Conservation (phyloP, 2,888 invertebrate species). For the Acronicta leporina region DNA sequence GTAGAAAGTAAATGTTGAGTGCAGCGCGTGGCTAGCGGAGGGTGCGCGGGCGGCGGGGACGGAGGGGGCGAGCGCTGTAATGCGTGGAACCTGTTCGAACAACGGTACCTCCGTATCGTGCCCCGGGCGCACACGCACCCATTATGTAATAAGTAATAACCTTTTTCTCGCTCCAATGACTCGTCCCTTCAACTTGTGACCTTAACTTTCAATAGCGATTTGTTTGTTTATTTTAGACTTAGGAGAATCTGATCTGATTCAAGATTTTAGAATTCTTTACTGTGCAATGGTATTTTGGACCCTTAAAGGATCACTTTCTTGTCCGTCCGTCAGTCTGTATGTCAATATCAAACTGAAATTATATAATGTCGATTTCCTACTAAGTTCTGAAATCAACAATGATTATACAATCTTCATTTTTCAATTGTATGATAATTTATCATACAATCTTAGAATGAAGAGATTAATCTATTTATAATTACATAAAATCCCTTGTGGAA, state of each 20-base stretch:
- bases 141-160: slow-evolving; percentile 87
- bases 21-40: slow-evolving; percentile 64
- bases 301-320: neutral
- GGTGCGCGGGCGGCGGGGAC: slow-evolving; percentile 55
- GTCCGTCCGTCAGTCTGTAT: neutral
- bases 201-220: slow-evolving; percentile 49
- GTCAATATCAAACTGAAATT: no score
- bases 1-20: slow-evolving; percentile 87
- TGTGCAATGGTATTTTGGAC: neutral
- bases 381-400: no score
- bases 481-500: no score
- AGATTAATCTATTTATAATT: no score
- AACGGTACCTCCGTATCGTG: slow-evolving; percentile 83
- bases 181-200: slow-evolving; percentile 59
- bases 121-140: slow-evolving; percentile 81
- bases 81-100: slow-evolving; percentile 83
- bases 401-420: no score
- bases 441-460: no score
- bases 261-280: neutral
- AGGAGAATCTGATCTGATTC: slow-evolving; percentile 11
- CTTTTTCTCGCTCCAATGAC: slow-evolving; percentile 80
- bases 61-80: slow-evolving; percentile 57
- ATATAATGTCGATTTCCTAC: no score
- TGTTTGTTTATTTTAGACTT: slow-evolving; percentile 48
- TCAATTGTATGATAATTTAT: no score